A percentile compares a stretch with the other conserved stretches of the same genome.
These are phyloP conservation scores for Paramuricea clavata DNA, from an alignment of 92 coral and sea anemone genomes.

Conservation along the genomic window DNA sequence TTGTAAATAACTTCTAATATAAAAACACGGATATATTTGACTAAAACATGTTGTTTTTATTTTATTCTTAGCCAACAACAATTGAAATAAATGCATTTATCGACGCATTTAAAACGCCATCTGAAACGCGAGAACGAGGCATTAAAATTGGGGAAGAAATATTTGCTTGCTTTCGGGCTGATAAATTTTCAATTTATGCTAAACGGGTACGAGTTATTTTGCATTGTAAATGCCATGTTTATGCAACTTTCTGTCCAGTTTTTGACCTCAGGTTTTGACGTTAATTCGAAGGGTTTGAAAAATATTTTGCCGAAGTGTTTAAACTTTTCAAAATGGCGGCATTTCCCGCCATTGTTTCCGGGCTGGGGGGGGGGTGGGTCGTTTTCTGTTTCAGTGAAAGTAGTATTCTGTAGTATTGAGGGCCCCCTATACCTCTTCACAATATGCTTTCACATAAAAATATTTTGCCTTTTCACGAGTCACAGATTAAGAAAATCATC, in stretches of 20 bases:
- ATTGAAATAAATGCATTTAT: slow-evolving; percentile 85
- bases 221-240: neutral
- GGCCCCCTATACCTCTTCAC: no score
- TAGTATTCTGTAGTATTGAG: neutral
- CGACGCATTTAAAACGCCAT: slow-evolving; percentile 79
- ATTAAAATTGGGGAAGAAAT: slow-evolving; percentile 82
- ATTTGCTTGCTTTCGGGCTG: slow-evolving; percentile 94
- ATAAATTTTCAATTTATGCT: slow-evolving; percentile 95
- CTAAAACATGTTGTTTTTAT: neutral
- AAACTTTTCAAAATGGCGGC: neutral
- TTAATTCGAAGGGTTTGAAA: neutral
- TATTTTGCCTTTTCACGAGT: no score
- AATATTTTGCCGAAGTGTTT: neutral
- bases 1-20: neutral
- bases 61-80: slow-evolving; percentile 79
- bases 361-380: neutral
- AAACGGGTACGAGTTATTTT: slow-evolving; percentile 75
- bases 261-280: neutral
- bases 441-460: no score
- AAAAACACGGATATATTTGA: neutral
- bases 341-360: neutral
- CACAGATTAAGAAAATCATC: no score
- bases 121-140: slow-evolving; percentile 86
- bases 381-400: neutral
- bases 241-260: neutral